These are phyloP conservation scores for Anarsia innoxiella DNA, from an alignment of 2,888 invertebrate species.

Conservation along the genomic window DNA sequence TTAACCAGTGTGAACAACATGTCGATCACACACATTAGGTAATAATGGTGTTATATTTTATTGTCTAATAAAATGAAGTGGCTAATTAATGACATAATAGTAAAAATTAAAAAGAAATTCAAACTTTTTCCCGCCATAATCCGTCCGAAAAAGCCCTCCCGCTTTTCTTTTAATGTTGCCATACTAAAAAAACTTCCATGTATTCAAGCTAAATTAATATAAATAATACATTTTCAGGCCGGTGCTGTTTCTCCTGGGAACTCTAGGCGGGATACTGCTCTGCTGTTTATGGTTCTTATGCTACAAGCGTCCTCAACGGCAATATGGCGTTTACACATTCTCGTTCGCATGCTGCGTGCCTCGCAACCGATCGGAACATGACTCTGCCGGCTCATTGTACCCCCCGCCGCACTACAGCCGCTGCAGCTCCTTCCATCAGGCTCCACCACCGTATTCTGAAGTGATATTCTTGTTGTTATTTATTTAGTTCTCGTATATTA, in stretches of 20 bases:
- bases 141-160: too few relatives aligned
- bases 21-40: too few relatives aligned
- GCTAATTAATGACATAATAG: too few relatives aligned
- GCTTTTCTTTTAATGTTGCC: background rate
- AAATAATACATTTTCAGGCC: slow-evolving; percentile 53
- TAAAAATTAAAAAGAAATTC: too few relatives aligned
- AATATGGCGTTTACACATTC: slow-evolving; percentile 44
- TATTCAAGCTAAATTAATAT: too few relatives aligned
- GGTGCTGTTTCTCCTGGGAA: slow-evolving; percentile 80
- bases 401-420: slow-evolving; percentile 89
- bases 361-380: slow-evolving; percentile 78
- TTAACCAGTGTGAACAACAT: too few relatives aligned
- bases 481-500: slow-evolving; percentile 27
- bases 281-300: slow-evolving; percentile 80
- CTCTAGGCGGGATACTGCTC: slow-evolving; percentile 80
- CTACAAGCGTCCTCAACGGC: slow-evolving; percentile 40
- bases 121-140: too few relatives aligned
- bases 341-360: slow-evolving; percentile 60
- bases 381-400: slow-evolving; percentile 87
- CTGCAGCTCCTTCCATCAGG: slow-evolving; percentile 87
- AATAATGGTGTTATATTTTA: too few relatives aligned
- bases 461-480: slow-evolving; percentile 56
- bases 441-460: slow-evolving; percentile 90
- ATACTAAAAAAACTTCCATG: background rate
- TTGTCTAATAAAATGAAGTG: too few relatives aligned